Evolutionary conservation across 2,888 invertebrate genomes (phyloP).

Genomic region (Brachypalpus laphriformis): DNA sequence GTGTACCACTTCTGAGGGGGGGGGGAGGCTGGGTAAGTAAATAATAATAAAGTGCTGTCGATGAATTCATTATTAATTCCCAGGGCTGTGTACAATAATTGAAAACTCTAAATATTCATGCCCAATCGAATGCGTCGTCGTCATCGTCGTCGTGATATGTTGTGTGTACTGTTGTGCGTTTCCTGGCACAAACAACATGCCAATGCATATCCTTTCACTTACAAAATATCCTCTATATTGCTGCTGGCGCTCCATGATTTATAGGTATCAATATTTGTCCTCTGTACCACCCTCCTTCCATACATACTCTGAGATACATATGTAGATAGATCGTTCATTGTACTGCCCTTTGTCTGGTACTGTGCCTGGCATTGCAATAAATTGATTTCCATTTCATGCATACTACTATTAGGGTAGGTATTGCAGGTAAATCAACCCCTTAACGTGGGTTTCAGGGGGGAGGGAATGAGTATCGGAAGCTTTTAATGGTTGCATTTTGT

Average conservation of each 20-base stretch:
- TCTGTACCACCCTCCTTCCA: not conserved
- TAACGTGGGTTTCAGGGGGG: not conserved
- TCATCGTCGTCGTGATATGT: no score
- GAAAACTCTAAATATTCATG: constrained; percentile 71
- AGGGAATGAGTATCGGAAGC: constrained; percentile 28
- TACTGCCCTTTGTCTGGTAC: constrained; percentile 61
- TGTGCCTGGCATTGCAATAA: constrained; percentile 61
- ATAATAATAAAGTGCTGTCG: constrained; percentile 58
- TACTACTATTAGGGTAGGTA: not conserved
- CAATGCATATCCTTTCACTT: constrained; percentile 51
- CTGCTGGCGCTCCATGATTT: constrained; percentile 65
- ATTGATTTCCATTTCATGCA: constrained; percentile 67
- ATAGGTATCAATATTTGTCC: constrained; percentile 70
- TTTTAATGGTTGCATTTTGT: constrained; percentile 65
- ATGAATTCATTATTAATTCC: constrained; percentile 64
- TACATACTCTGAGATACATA: not conserved
- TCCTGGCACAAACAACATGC: constrained; percentile 23
- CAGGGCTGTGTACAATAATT: constrained; percentile 59
- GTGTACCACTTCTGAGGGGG: not conserved
- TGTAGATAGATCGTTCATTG: constrained; percentile 44
- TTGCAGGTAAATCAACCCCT: constrained; percentile 35
- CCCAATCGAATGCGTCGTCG: not conserved
- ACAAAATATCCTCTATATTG: constrained; percentile 47
- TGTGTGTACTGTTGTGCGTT: not conserved
- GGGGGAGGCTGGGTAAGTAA: not conserved